These are phyloP conservation scores for Acanthis flammea DNA, from an alignment of 2,797 vertebrate species.

Conservation along the genomic window DNA sequence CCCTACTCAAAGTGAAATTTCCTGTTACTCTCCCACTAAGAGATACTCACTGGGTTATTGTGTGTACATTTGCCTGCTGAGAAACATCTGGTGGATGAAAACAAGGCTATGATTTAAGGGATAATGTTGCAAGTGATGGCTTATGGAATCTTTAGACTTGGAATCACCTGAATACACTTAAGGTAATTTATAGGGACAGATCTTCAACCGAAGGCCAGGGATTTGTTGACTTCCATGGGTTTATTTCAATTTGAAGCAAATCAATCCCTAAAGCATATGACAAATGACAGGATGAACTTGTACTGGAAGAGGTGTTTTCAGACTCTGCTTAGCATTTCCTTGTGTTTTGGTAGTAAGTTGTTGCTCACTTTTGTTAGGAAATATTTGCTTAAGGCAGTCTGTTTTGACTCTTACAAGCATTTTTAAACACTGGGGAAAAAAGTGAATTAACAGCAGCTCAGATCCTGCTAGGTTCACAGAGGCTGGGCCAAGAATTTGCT, in stretches of 20 bases:
- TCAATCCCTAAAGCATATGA: not conserved
- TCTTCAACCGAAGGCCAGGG: not conserved
- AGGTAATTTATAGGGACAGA: not conserved
- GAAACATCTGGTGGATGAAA: constrained; percentile 27
- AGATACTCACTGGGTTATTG: not conserved
- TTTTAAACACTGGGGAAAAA: not conserved
- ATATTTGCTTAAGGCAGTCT: not conserved
- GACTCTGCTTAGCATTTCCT: not conserved
- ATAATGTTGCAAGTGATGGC: not conserved
- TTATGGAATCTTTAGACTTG: not conserved
- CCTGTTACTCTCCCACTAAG: not conserved
- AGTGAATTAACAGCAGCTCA: not conserved
- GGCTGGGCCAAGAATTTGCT: not conserved
- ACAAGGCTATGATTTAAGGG: not conserved
- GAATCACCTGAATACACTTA: not conserved
- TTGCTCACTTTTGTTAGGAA: not conserved
- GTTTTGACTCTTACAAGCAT: not conserved
- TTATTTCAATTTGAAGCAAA: not conserved
- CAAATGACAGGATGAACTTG: not conserved
- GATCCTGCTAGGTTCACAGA: not conserved
- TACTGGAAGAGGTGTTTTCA: not conserved
- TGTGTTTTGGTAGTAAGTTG: not conserved
- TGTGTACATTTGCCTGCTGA: constrained; percentile 40
- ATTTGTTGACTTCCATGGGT: not conserved
- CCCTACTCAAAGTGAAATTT: not conserved